A percentile compares a stretch with the other conserved stretches of the same genome.
Evolutionary conservation across 2,113 vertebrate genomes (phyloP).

Genomic region (Notothenia coriiceps): DNA sequence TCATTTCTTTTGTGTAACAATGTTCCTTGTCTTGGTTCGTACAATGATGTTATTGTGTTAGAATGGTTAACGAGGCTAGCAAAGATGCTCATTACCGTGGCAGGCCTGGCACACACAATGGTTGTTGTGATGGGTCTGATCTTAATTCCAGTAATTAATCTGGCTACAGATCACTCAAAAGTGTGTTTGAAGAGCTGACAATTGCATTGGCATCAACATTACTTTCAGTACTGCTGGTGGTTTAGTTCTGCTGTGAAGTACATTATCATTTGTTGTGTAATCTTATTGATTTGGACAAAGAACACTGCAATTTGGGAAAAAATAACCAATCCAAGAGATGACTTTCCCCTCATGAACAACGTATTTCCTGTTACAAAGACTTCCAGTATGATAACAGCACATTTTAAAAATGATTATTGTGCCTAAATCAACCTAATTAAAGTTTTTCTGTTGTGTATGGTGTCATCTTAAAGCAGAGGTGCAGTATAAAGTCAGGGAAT

Average conservation of each 20-base stretch:
- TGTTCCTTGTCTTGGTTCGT: conserved; percentile 50
- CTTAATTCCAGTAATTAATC: conserved; percentile 84
- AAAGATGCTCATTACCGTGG: conserved; percentile 76
- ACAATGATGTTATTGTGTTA: conserved; percentile 82
- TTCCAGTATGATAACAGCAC: background rate
- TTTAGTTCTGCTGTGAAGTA: background rate
- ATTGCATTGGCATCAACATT: conserved; percentile 20
- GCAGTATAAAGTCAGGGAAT: background rate
- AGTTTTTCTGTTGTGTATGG: background rate
- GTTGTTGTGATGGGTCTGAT: conserved; percentile 70
- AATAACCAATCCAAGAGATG: conserved; percentile 24
- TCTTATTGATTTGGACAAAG: background rate
- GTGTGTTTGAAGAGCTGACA: conserved; percentile 23
- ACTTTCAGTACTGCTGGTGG: conserved; percentile 8
- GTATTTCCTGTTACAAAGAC: conserved; percentile 2
- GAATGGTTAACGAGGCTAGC: conserved; percentile 71
- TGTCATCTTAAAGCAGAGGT: conserved; percentile 2
- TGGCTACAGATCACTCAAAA: conserved; percentile 63
- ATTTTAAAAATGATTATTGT: background rate
- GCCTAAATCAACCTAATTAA: background rate
- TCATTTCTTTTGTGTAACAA: conserved; percentile 57
- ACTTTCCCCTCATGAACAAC: conserved; percentile 50
- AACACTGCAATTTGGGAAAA: conserved; percentile 28
- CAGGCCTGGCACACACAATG: conserved; percentile 60
- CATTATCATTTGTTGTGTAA: background rate